Percentiles rank a stretch among this genome's conserved stretches.
Conservation (phyloP, 2,113 vertebrate genomes). For the Platysteira castanea region DNA sequence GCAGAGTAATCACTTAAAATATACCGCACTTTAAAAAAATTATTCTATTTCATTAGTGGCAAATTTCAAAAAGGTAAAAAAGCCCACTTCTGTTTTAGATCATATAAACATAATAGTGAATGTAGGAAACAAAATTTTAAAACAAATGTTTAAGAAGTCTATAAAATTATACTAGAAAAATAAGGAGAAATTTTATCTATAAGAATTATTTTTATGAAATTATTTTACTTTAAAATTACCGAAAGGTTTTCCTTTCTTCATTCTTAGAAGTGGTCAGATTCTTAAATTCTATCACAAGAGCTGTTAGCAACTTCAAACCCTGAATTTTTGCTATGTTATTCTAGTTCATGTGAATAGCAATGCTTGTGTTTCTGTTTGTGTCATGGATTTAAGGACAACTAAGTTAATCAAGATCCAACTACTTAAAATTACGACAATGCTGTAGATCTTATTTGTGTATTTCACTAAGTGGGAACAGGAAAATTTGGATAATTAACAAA, state of each 20-base stretch:
- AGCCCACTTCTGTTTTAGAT: rapidly evolving
- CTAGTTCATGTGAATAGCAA: not conserved
- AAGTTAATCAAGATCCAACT: not conserved
- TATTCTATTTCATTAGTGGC: not conserved
- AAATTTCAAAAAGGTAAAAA: not conserved
- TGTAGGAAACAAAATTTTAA: not conserved
- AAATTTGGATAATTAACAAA: not conserved
- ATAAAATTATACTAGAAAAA: not conserved
- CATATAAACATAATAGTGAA: not conserved
- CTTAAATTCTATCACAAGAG: not conserved
- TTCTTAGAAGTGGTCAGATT: not conserved
- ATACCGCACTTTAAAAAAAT: not conserved
- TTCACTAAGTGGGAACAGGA: not conserved
- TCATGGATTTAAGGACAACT: not conserved
- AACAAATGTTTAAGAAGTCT: too few relatives aligned
- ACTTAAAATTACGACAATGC: not conserved
- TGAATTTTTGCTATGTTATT: not conserved
- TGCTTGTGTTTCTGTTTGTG: not conserved
- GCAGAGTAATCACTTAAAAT: not conserved
- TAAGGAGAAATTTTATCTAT: not conserved
- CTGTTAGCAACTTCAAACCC: not conserved
- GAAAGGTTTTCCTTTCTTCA: not conserved
- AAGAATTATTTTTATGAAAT: not conserved
- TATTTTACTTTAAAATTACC: not conserved
- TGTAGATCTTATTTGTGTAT: not conserved